Conservation (phyloP, 2,888 invertebrate genomes). For the Onthophagus sagittarius region DNA sequence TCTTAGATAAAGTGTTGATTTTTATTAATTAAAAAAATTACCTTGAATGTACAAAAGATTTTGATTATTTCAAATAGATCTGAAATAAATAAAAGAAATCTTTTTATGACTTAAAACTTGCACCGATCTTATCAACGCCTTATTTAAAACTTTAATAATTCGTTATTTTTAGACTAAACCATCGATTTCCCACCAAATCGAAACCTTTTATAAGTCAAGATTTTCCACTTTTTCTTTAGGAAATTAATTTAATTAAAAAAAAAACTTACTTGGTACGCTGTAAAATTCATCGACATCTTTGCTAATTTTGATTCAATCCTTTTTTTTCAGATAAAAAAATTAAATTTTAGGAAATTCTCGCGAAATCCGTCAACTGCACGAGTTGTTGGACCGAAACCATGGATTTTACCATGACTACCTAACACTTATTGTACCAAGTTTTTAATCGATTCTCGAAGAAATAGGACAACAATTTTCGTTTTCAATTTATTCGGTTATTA, state of each 20-base stretch:
- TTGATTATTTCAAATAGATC: too few relatives aligned
- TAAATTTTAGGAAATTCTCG: neutral
- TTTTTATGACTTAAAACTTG: too few relatives aligned
- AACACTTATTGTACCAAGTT: neutral
- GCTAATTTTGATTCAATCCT: neutral
- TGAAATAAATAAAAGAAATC: too few relatives aligned
- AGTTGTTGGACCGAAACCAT: neutral
- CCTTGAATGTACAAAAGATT: too few relatives aligned
- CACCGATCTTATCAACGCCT: too few relatives aligned
- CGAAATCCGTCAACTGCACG: neutral
- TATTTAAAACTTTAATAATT: too few relatives aligned
- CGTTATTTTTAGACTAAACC: too few relatives aligned
- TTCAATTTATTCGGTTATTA: neutral
- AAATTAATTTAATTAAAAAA: neutral
- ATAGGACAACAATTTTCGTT: neutral
- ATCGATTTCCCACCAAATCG: too few relatives aligned
- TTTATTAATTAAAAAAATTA: too few relatives aligned
- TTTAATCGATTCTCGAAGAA: neutral
- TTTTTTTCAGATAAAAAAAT: neutral
- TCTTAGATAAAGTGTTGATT: too few relatives aligned
- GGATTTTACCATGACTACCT: neutral
- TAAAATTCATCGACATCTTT: slow-evolving; percentile 30
- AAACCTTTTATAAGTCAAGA: too few relatives aligned
- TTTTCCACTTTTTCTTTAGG: too few relatives aligned
- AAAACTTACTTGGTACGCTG: slow-evolving; percentile 31